These are phyloP conservation scores for Drosophila ironensis DNA, from an alignment of 1,140 invertebrate genomes.

Conservation along the genomic window DNA sequence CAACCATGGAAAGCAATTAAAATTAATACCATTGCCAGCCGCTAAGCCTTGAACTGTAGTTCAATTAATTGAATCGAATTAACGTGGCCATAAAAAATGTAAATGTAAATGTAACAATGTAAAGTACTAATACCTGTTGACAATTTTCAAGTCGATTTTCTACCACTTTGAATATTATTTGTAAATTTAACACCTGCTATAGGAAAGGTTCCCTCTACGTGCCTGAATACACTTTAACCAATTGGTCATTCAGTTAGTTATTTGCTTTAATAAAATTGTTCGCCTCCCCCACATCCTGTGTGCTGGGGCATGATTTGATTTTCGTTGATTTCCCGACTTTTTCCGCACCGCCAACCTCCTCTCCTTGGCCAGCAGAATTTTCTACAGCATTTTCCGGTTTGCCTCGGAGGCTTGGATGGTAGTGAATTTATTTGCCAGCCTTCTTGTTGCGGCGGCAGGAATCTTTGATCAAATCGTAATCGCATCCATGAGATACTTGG, in stretches of 20 bases:
- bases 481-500: slow-evolving; percentile 24
- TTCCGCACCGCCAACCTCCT: too few species aligned
- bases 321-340: slow-evolving; percentile 40
- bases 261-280: slow-evolving; percentile 39
- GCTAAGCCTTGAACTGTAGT: too few species aligned
- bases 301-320: slow-evolving; percentile 28
- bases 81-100: too few species aligned
- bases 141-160: too few species aligned
- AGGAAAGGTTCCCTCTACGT: background rate
- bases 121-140: too few species aligned
- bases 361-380: too few species aligned
- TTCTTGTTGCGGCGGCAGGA: slow-evolving; percentile 26
- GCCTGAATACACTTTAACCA: slow-evolving; percentile 5
- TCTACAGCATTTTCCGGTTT: background rate
- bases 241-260: slow-evolving; percentile 15
- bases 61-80: too few species aligned
- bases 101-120: too few species aligned
- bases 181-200: too few species aligned
- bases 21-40: too few species aligned
- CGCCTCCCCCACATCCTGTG: background rate
- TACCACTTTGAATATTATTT: too few species aligned
- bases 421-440: slow-evolving; percentile 29
- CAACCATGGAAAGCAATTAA: too few species aligned
- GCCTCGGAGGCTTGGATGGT: slow-evolving; percentile 10
- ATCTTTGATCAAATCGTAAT: slow-evolving; percentile 35